Conservation (phyloP, 2,888 invertebrate species). For the Frankliniella intonsa region DNA sequence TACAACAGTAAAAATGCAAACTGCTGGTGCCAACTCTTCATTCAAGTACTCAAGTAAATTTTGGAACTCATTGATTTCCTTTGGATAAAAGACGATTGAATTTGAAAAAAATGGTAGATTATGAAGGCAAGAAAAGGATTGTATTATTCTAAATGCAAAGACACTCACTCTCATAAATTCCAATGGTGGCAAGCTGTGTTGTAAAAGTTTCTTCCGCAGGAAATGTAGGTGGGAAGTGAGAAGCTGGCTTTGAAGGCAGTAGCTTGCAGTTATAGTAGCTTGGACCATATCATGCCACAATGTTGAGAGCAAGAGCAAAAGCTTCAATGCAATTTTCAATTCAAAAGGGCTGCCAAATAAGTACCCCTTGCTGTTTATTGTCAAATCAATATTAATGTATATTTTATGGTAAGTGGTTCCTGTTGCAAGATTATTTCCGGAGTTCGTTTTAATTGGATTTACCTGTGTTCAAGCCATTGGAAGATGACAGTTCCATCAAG, state of each 20-base stretch:
- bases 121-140: background rate
- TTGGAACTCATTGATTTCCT: slow-evolving; percentile 70
- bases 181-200: slow-evolving; percentile 64
- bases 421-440: background rate
- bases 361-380: background rate
- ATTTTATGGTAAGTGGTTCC: too few relatives aligned
- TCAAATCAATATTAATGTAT: background rate
- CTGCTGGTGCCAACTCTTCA: slow-evolving; percentile 67
- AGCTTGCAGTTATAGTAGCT: slow-evolving; percentile 75
- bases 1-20: slow-evolving; percentile 70
- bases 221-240: slow-evolving; percentile 69
- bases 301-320: slow-evolving; percentile 62
- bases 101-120: background rate
- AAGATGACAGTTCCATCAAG: slow-evolving; percentile 58
- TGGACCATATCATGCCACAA: slow-evolving; percentile 76
- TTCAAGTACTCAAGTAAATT: slow-evolving; percentile 73
- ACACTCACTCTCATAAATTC: slow-evolving; percentile 64
- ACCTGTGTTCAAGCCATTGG: slow-evolving; percentile 52
- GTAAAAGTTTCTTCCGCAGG: slow-evolving; percentile 64
- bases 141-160: background rate
- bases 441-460: background rate
- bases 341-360: slow-evolving; percentile 36
- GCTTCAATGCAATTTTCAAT: slow-evolving; percentile 47
- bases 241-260: slow-evolving; percentile 75
- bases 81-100: background rate